Percentiles rank a stretch among this genome's conserved stretches.
Conservation (phyloP, 64 coral and sea anemone species). For the Stichodactyla mertensii region DNA sequence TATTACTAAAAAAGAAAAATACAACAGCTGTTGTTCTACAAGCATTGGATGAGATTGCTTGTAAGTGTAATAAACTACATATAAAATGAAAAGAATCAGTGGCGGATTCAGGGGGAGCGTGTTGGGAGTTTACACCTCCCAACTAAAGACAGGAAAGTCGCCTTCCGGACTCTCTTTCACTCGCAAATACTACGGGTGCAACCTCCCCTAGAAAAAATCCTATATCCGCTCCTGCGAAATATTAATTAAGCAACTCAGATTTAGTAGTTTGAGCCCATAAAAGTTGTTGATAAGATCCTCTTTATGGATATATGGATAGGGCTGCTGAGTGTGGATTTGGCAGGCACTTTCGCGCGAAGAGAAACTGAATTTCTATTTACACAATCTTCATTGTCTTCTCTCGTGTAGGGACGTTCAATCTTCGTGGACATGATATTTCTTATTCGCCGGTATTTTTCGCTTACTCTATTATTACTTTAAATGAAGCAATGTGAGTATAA, state of each 20-base stretch:
- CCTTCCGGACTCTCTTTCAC: too few relatives aligned
- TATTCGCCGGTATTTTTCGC: constrained; percentile 79
- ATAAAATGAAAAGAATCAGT: neutral
- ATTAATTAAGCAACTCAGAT: too few relatives aligned
- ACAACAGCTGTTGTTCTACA: constrained; percentile 63
- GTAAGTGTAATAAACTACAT: constrained; percentile 21
- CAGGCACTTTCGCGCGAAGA: too few relatives aligned
- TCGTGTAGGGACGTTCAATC: constrained; percentile 60
- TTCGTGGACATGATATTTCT: constrained; percentile 69
- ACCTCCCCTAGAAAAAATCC: too few relatives aligned
- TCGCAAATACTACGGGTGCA: too few relatives aligned
- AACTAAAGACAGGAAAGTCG: too few relatives aligned
- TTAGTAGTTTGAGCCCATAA: too few relatives aligned
- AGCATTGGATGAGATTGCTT: constrained; percentile 80
- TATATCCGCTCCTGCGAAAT: too few relatives aligned
- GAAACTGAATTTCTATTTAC: neutral
- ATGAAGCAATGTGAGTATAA: constrained; percentile 51
- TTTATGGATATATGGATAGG: too few relatives aligned
- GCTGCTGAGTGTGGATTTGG: too few relatives aligned
- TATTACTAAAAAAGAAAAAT: constrained; percentile 32
- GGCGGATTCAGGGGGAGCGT: neutral
- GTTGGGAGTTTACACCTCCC: too few relatives aligned
- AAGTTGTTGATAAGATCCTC: too few relatives aligned
- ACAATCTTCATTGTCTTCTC: neutral
- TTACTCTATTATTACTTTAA: constrained; percentile 54